These are phyloP conservation scores for Aproaerema taeniolella DNA, from an alignment of 2,888 invertebrate genomes.

Conservation along the genomic window DNA sequence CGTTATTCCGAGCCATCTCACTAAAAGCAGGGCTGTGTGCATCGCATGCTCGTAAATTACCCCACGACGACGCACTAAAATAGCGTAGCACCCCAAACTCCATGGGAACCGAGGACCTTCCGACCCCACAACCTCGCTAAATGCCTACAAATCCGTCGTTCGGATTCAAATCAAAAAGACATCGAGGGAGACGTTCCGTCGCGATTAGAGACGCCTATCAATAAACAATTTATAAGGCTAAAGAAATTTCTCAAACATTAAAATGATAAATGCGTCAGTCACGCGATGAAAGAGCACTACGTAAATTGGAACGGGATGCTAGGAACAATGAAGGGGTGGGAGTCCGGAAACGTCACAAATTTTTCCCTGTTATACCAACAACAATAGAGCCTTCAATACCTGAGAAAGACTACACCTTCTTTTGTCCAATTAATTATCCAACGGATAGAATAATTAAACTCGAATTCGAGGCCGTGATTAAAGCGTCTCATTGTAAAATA, in stretches of 20 bases:
- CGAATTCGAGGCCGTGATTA: constrained; percentile 55
- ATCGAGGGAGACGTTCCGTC: constrained; percentile 49
- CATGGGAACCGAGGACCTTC: constrained; percentile 58
- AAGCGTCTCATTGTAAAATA: constrained; percentile 47
- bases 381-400: constrained; percentile 59
- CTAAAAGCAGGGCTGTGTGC: constrained; percentile 60
- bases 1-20: constrained; percentile 57
- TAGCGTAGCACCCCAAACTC: constrained; percentile 70
- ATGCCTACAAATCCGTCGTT: constrained; percentile 67
- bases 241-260: constrained; percentile 48
- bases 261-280: constrained; percentile 63
- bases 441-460: constrained; percentile 66
- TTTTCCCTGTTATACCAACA: constrained; percentile 64
- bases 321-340: too few species aligned
- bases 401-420: constrained; percentile 49
- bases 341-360: constrained; percentile 57
- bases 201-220: constrained; percentile 65
- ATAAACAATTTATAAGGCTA: constrained; percentile 64
- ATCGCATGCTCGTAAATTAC: constrained; percentile 70
- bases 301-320: too few species aligned
- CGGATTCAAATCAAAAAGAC: constrained; percentile 65
- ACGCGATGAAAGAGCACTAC: constrained; percentile 42
- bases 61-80: constrained; percentile 66
- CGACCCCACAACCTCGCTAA: constrained; percentile 53
- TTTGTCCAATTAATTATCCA: constrained; percentile 71